Conservation (phyloP, 2,113 vertebrate genomes). For the Campylomormyrus tamandua region DNA sequence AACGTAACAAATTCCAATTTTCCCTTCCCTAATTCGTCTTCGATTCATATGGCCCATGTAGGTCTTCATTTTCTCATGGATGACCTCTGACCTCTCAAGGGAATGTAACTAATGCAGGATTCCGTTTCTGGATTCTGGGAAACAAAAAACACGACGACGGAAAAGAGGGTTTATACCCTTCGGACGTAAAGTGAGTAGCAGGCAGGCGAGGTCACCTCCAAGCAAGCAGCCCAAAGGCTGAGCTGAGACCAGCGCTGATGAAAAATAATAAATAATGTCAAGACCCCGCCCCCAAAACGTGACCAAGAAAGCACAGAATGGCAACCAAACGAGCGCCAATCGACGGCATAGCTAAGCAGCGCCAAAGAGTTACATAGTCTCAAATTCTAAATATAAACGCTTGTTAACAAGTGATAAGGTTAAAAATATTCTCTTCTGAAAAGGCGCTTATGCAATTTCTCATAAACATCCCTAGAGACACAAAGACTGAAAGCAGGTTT, state of each 20-base stretch:
- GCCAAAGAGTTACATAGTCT: not conserved
- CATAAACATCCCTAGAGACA: not conserved
- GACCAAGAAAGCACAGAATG: slow-evolving; percentile 32
- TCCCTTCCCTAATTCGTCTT: not conserved
- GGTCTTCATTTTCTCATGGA: not conserved
- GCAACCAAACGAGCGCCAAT: not conserved
- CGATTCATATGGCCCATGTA: not conserved
- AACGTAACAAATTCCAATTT: not conserved
- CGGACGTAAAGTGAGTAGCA: slow-evolving; percentile 63
- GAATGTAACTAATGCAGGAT: slow-evolving; percentile 57
- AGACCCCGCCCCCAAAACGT: slow-evolving; percentile 68
- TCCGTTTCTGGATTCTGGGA: slow-evolving; percentile 59
- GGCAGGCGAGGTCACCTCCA: slow-evolving; percentile 52
- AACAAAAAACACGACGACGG: slow-evolving; percentile 45
- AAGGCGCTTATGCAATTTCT: not conserved
- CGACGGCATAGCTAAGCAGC: not conserved
- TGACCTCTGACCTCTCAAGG: slow-evolving; percentile 40
- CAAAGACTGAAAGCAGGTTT: not conserved
- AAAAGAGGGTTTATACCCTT: slow-evolving; percentile 55
- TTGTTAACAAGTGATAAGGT: not conserved
- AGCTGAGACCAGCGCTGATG: slow-evolving; percentile 67
- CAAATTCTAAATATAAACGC: not conserved
- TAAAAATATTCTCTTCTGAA: not conserved
- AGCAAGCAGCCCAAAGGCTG: slow-evolving; percentile 65
- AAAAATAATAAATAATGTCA: slow-evolving; percentile 77